Conservation (phyloP, 2,888 invertebrate genomes). For the Chouioia cunea region DNA sequence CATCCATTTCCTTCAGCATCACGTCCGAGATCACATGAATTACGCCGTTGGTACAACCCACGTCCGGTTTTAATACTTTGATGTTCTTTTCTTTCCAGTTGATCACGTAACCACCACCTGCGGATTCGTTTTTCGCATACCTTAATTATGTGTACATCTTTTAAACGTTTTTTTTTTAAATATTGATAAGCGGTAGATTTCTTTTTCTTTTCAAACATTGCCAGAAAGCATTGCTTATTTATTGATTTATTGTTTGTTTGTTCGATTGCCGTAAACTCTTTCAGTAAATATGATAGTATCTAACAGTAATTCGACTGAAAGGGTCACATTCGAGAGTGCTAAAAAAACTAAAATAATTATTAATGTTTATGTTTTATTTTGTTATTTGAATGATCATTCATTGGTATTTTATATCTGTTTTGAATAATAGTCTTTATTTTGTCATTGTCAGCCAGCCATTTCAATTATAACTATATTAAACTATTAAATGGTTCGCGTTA, state of each 20-base stretch:
- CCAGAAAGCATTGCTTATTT: conserved; percentile 11
- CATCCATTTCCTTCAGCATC: conserved; percentile 85
- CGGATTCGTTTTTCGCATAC: not conserved
- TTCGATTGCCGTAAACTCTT: too few relatives aligned
- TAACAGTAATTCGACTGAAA: not conserved
- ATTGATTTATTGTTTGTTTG: too few relatives aligned
- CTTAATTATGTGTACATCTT: not conserved
- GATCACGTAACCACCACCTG: conserved; percentile 80
- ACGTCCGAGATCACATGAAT: conserved; percentile 95
- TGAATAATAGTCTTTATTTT: not conserved
- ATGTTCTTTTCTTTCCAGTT: conserved; percentile 89
- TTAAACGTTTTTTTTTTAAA: conserved; percentile 10
- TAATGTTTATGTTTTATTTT: too few relatives aligned
- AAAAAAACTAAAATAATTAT: not conserved
- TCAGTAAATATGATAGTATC: not conserved
- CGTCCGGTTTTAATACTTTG: conserved; percentile 89
- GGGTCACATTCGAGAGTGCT: too few relatives aligned
- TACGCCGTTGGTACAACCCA: conserved; percentile 95
- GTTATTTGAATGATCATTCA: not conserved
- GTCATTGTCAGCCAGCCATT: not conserved
- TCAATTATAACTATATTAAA: not conserved
- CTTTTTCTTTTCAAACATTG: conserved; percentile 9
- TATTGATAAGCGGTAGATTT: conserved; percentile 25
- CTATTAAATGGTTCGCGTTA: not conserved
- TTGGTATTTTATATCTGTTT: not conserved